phyloP scores from a whole-genome alignment of 1,140 invertebrate genomes.

The Aplysia californica region DNA sequence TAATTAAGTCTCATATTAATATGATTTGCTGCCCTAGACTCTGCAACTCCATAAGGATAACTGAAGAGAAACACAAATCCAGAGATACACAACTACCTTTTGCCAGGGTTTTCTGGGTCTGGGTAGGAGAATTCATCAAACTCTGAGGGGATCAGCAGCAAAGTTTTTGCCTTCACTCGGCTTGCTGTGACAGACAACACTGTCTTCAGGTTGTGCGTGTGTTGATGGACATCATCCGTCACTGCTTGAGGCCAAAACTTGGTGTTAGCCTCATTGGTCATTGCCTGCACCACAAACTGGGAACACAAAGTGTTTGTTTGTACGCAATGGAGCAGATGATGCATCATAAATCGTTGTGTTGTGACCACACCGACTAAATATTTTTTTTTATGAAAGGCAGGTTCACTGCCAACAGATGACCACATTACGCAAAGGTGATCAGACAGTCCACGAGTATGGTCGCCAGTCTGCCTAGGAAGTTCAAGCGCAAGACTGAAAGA shows the following conservation, averaged over 20 bases:
- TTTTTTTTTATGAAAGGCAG: not conserved
- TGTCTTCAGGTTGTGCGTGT: slow-evolving; percentile 86
- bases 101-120: slow-evolving; percentile 70
- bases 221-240: slow-evolving; percentile 83
- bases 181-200: slow-evolving; percentile 91
- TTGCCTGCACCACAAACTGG: slow-evolving; percentile 81
- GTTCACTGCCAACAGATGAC: too few species aligned
- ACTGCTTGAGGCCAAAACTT: slow-evolving; percentile 83
- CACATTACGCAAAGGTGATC: not conserved
- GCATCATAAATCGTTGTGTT: too few species aligned
- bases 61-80: too few species aligned
- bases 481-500: too few species aligned
- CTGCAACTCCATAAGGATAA: too few species aligned
- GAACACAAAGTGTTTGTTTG: not conserved
- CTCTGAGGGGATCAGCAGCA: slow-evolving; percentile 91
- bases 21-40: too few species aligned
- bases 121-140: slow-evolving; percentile 84
- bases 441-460: not conserved
- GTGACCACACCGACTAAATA: not conserved
- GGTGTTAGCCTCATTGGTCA: slow-evolving; percentile 76
- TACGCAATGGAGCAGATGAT: not conserved
- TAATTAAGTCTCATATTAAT: too few species aligned
- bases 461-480: not conserved
- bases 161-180: slow-evolving; percentile 92
- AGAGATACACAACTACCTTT: slow-evolving; percentile 70